phyloP scores from a whole-genome alignment of 2,113 vertebrate species.

The Sclerurus mexicanus region DNA sequence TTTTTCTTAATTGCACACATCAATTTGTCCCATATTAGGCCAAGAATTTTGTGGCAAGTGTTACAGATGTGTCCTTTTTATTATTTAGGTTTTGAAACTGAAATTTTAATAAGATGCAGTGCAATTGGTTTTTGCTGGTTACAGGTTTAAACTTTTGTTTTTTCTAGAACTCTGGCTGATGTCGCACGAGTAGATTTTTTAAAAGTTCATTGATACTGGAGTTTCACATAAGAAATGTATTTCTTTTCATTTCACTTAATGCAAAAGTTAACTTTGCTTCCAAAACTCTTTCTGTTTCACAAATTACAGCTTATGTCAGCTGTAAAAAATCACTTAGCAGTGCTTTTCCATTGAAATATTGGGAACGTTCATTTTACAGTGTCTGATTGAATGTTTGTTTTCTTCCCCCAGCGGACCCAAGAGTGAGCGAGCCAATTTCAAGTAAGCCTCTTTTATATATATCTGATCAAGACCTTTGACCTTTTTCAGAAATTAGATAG shows the following conservation, averaged over 20 bases:
- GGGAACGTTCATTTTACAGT: not conserved
- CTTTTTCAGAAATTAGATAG: conserved; percentile 27
- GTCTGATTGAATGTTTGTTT: conserved; percentile 43
- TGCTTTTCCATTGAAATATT: not conserved
- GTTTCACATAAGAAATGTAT: not conserved
- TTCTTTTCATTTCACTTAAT: not conserved
- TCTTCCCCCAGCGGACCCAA: conserved; percentile 86
- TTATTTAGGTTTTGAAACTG: not conserved
- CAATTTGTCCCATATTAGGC: not conserved
- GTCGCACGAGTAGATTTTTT: not conserved
- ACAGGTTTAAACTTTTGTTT: not conserved
- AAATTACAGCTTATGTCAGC: not conserved
- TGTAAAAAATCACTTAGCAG: not conserved
- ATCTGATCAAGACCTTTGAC: not conserved
- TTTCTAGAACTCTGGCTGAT: not conserved
- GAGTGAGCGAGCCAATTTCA: conserved; percentile 89
- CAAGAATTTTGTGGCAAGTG: not conserved
- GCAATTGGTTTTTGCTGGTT: not conserved
- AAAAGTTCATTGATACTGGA: not conserved
- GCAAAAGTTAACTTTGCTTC: not conserved
- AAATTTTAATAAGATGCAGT: not conserved
- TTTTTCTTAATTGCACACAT: conserved; percentile 11
- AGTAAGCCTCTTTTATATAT: conserved; percentile 73
- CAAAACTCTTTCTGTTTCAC: conserved; percentile 6
- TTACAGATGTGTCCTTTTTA: not conserved